Evolutionary conservation across 2,113 vertebrate genomes (phyloP), one percentile per base, ranked within the genome.

Genomic region (Synchiropus splendidus): DNA sequence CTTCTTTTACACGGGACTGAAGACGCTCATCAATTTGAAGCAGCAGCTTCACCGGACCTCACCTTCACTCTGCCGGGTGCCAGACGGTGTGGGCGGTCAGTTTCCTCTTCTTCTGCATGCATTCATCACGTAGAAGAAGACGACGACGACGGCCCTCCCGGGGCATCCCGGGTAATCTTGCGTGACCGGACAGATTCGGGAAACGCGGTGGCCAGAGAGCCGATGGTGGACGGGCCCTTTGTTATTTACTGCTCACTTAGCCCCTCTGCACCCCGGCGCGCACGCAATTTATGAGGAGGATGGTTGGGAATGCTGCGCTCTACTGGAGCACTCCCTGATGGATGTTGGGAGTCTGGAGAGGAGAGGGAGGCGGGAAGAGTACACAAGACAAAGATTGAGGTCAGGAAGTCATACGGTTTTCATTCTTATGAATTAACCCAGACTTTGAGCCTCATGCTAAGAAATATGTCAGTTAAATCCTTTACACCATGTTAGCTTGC

Each of bases 221-320:
- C 64, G 53, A 70, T 52, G 72, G 75, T 58, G 51, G 61, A 35
- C 15, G 72, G 61, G 56, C 53, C 64, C 74, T 83, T 82, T 86
- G 81, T 88, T 88, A 88, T 87, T 88, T 88, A 88, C 82, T 86
- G 83, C 80, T 85, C 81, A 83, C 78, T 86, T 86, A 84, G 77
- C 78, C 77, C 77, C 64, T 75, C 61, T 61, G 70, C 76, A 70
- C 74, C 64, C 79, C 39, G 68, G 74, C 74, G 67, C 74, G 64
- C 80, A 77, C 69, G 75, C 75, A 88, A 87, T 88, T 88, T 88
- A 88, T 84, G 86, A 83, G 81, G 83, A 88, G 84, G 87, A 88
- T 89, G 66, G 80, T 69, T 48, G 37, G 70, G 78, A 72, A 64
- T 33, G 69, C 68, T 48, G 59, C 40, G 80, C 82, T 85, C 68